Percentiles rank a stretch among this genome's conserved stretches.
Conservation (phyloP, 2,113 vertebrate genomes). For the Neoarius graeffei region DNA sequence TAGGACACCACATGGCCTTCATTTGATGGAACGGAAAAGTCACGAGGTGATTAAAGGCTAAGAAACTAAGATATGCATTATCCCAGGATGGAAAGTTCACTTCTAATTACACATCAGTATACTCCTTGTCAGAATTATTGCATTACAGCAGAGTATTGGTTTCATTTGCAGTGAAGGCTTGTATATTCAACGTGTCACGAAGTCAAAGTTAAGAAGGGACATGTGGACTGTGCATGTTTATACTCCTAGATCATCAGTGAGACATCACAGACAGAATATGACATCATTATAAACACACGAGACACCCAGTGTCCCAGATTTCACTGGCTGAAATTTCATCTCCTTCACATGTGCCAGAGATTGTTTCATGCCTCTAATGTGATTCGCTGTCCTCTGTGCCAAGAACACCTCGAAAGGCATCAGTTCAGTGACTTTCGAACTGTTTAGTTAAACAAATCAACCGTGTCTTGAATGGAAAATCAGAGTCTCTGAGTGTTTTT, state of each 20-base stretch:
- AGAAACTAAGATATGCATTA: neutral
- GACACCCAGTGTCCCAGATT: conserved; percentile 41
- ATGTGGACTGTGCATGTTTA: conserved; percentile 37
- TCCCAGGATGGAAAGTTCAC: neutral
- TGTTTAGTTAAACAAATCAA: conserved; percentile 39
- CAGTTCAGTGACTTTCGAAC: conserved; percentile 14
- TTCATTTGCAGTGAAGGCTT: conserved; percentile 14
- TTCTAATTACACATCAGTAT: neutral
- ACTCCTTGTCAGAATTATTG: neutral
- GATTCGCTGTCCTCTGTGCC: conserved; percentile 20
- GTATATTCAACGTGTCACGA: conserved; percentile 12
- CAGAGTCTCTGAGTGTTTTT: neutral
- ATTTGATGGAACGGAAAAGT: neutral
- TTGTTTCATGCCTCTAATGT: conserved; percentile 30
- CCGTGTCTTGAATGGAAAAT: conserved; percentile 29
- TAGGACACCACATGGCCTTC: neutral
- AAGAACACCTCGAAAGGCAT: conserved; percentile 20
- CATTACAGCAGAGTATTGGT: neutral
- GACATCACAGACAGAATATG: conserved; percentile 13
- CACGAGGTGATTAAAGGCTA: neutral
- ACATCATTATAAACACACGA: conserved; percentile 40
- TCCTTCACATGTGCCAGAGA: conserved; percentile 40
- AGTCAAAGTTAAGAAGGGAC: conserved; percentile 23
- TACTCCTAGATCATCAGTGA: conserved; percentile 17
- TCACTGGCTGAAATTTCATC: conserved; percentile 29